A percentile compares a stretch with the other conserved stretches of the same genome.
phyloP scores from a whole-genome alignment of 2,797 vertebrate genomes.

The Passerculus sandwichensis region DNA sequence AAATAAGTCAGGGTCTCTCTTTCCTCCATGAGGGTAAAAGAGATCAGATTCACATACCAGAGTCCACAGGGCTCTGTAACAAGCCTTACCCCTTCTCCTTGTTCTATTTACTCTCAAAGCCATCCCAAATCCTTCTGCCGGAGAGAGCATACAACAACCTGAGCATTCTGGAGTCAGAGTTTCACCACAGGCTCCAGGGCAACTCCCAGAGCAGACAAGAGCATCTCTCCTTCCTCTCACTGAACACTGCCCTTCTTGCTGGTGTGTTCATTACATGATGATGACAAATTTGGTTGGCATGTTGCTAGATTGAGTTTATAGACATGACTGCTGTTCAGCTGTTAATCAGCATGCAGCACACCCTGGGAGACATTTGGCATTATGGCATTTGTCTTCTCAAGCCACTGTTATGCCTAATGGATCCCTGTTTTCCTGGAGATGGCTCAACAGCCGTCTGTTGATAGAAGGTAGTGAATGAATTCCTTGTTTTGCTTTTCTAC shows the following conservation, averaged over 20 bases:
- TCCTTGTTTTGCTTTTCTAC: neutral
- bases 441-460: neutral
- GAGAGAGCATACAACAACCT: neutral
- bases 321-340: neutral
- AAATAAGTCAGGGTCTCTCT: neutral
- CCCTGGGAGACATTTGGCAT: neutral
- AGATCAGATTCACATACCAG: neutral
- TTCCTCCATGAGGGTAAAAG: neutral
- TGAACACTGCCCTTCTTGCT: neutral
- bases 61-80: neutral
- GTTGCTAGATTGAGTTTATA: neutral
- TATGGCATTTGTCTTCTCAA: neutral
- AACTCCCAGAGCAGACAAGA: neutral
- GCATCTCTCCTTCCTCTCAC: neutral
- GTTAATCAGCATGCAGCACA: neutral
- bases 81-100: neutral
- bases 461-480: neutral
- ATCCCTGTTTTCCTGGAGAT: neutral
- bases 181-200: neutral
- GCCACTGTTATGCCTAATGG: rapidly evolving
- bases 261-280: neutral
- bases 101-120: neutral
- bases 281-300: neutral
- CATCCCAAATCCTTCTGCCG: neutral
- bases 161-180: neutral